Evolutionary conservation across 2,113 vertebrate genomes (phyloP), one percentile per base, ranked within the genome.

Genomic region (Garra rufa): DNA sequence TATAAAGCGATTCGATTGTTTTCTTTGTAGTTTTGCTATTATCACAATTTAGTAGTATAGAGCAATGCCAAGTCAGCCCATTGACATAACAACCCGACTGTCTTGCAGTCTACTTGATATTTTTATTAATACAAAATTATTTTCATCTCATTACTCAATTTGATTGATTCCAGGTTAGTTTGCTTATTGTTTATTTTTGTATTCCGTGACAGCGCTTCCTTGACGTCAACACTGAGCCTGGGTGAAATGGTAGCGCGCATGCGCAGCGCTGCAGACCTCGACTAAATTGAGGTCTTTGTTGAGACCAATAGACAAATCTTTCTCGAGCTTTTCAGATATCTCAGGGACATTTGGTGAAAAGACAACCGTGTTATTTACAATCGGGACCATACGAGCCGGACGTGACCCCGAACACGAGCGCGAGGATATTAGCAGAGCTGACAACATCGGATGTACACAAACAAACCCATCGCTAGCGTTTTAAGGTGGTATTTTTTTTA

Each of bases 401-500:
- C 26, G 11, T 10, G 21, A 26, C 15, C 38, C 19, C 82, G 63
- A 88, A 19, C 26, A 48, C 19, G 75, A 14, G 59, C 30, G 24
- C 15, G 63, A 74, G 41, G 83, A 79, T 78, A 59, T 83, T 67
- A 30, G 19, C 73, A 55, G 65, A 88, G 78, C 83, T 59, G 63
- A 81, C 74, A 77, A 69, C 26, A 82, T 86, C 24, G 76, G 67
- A 78, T 91, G 93, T 92, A 92, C 91, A 94, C 90, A 94, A 95
- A 94, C 92, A 94, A 89, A 93, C 89, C 85, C 90, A 80, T 63
- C 87, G 76, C 91, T 88, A 84, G 85, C 87, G 52, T 87, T 46
- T 94, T 94, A 94, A 94, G 93, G 93, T 93, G 89, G 93, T 77
- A 44, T 89, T 81, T 79, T 63, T 77, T 44, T 28, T 24, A 41